A percentile compares a stretch with the other conserved stretches of the same genome.
Evolutionary conservation across 2,888 invertebrate species (phyloP).

Genomic region (Euplexia lucipara): DNA sequence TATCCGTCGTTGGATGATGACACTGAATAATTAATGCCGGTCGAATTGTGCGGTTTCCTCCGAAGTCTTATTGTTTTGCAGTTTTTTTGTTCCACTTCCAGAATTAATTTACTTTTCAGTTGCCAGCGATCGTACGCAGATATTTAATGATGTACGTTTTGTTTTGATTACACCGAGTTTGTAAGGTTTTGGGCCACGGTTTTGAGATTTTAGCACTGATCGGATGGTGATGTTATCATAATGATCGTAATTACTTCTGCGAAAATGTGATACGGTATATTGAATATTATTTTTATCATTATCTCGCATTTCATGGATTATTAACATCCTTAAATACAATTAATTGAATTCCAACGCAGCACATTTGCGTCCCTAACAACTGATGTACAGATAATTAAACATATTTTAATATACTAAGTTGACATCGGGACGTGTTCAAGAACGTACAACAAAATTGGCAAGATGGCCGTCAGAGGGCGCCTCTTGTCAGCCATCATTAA

Average conservation of each 20-base stretch:
- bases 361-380: conserved; percentile 23
- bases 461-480: conserved; percentile 71
- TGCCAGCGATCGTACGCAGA: conserved; percentile 84
- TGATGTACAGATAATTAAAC: conserved; percentile 63
- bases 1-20: conserved; percentile 75
- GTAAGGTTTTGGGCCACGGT: conserved; percentile 55
- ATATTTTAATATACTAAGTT: conserved; percentile 63
- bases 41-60: conserved; percentile 70
- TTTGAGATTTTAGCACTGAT: conserved; percentile 42
- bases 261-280: conserved; percentile 7
- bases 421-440: conserved; percentile 67
- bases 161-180: conserved; percentile 65
- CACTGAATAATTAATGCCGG: conserved; percentile 84
- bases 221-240: conserved; percentile 33
- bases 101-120: conserved; percentile 84
- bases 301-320: conserved; percentile 29
- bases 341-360: conserved; percentile 29
- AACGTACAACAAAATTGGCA: conserved; percentile 65
- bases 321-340: conserved; percentile 21
- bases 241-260: conserved; percentile 33
- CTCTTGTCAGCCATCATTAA: conserved; percentile 76
- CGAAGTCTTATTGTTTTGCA: conserved; percentile 68
- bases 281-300: conserved; percentile 21
- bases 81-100: conserved; percentile 80
- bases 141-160: conserved; percentile 77